A percentile compares a stretch with the other conserved stretches of the same genome.
These are phyloP conservation scores for Nebria ingens DNA, from an alignment of 1,140 invertebrate species.

Conservation along the genomic window DNA sequence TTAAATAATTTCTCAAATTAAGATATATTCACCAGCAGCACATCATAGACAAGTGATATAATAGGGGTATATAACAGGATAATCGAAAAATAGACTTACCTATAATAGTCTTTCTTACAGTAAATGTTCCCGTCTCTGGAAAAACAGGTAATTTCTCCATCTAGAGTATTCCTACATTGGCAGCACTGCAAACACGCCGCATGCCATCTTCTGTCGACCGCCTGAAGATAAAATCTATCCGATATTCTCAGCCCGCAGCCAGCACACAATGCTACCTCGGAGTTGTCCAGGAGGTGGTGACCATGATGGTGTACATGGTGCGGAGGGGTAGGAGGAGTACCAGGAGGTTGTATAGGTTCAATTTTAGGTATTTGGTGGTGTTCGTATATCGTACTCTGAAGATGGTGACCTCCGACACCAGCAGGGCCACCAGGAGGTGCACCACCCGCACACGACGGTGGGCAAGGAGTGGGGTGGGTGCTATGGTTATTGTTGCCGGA, in stretches of 20 bases:
- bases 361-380: conserved; percentile 43
- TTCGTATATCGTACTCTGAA: too few species aligned
- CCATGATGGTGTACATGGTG: conserved; percentile 18
- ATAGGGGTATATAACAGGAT: too few species aligned
- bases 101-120: conserved; percentile 96
- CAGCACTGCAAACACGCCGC: conserved; percentile 82
- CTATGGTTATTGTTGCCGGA: conserved; percentile 30
- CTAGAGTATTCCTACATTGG: conserved; percentile 80
- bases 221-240: conserved; percentile 85
- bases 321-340: conserved; percentile 36
- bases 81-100: conserved; percentile 50
- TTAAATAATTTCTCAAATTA: background rate
- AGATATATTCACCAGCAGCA: background rate
- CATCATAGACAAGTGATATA: too few species aligned
- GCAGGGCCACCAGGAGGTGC: conserved; percentile 29
- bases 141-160: conserved; percentile 88
- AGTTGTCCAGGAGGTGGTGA: conserved; percentile 20
- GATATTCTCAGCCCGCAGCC: conserved; percentile 75
- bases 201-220: conserved; percentile 89
- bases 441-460: conserved; percentile 23
- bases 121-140: conserved; percentile 89
- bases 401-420: conserved; percentile 28
- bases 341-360: conserved; percentile 35
- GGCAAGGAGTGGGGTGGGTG: conserved; percentile 17
- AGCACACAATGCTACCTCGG: conserved; percentile 56